phyloP scores from a whole-genome alignment of 2,888 invertebrate species.

The Plutella xylostella region DNA sequence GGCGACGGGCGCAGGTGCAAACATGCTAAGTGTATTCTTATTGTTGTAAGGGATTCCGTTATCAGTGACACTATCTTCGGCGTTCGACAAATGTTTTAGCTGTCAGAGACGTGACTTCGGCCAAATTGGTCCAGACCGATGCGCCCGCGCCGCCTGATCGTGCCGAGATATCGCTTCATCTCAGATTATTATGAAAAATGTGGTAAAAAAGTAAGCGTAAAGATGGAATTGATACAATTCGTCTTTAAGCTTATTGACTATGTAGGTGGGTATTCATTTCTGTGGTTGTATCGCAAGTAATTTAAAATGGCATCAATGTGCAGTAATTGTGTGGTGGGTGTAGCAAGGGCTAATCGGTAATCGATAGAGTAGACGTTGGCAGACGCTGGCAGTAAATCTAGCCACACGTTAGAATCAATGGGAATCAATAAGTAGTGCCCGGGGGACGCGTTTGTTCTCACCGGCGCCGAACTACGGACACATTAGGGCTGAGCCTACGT shows the following conservation, averaged over 20 bases:
- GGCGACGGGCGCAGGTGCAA: slow-evolving; percentile 57
- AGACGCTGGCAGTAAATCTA: slow-evolving; percentile 27
- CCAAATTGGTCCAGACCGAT: slow-evolving; percentile 36
- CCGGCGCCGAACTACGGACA: too few species aligned
- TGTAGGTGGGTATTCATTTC: too few species aligned
- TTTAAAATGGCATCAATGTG: too few species aligned
- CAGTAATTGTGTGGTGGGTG: too few species aligned
- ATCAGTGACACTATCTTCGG: slow-evolving; percentile 67
- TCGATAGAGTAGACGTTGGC: too few species aligned
- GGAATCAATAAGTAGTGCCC: slow-evolving; percentile 53
- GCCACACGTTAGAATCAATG: slow-evolving; percentile 56
- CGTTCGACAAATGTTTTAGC: slow-evolving; percentile 68
- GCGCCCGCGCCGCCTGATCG: slow-evolving; percentile 5
- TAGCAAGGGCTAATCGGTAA: too few species aligned
- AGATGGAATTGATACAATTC: neutral
- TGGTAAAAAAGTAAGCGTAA: too few species aligned
- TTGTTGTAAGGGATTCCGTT: slow-evolving; percentile 67
- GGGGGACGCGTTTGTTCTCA: slow-evolving; percentile 40
- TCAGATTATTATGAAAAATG: too few species aligned
- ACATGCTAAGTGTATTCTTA: slow-evolving; percentile 68
- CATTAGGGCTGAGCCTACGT: too few species aligned
- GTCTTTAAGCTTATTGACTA: too few species aligned
- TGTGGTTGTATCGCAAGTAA: too few species aligned
- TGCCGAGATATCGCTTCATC: slow-evolving; percentile 3
- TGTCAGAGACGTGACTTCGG: slow-evolving; percentile 67